Conservation (phyloP, 1,140 invertebrate genomes). For the Lineus longissimus region DNA sequence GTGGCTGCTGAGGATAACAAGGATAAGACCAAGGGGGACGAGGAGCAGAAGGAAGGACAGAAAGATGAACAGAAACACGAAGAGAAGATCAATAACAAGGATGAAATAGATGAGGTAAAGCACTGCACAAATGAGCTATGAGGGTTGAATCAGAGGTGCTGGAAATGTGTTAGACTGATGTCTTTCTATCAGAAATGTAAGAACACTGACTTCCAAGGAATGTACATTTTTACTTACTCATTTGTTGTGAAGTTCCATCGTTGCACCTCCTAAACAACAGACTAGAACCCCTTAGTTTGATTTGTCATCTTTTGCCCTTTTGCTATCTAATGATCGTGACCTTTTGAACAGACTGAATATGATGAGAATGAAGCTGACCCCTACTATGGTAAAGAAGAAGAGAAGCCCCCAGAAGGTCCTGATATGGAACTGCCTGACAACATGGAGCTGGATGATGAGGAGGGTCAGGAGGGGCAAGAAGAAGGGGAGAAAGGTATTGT, state of each 20-base stretch:
- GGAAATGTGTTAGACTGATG: background rate
- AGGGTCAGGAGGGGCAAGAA: slow-evolving; percentile 18
- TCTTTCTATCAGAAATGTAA: no score
- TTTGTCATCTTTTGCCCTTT: no score
- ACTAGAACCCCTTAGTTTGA: no score
- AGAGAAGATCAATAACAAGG: slow-evolving; percentile 51
- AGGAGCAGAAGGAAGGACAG: slow-evolving; percentile 64
- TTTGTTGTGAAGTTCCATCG: no score
- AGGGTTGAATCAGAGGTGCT: background rate
- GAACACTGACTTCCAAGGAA: no score
- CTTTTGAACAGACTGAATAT: slow-evolving; percentile 33
- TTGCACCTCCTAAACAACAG: no score
- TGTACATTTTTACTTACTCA: no score
- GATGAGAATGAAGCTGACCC: slow-evolving; percentile 67
- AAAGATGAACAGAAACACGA: slow-evolving; percentile 53
- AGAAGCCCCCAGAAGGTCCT: slow-evolving; percentile 60
- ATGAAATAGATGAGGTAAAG: slow-evolving; percentile 76
- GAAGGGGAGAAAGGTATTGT: slow-evolving; percentile 8
- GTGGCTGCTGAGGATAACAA: slow-evolving; percentile 53
- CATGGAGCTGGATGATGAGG: slow-evolving; percentile 73
- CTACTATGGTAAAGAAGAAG: slow-evolving; percentile 64
- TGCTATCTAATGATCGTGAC: no score
- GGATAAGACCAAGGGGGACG: slow-evolving; percentile 56
- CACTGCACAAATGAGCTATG: no score
- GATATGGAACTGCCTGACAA: slow-evolving; percentile 82